Evolutionary conservation across 2,888 invertebrate species (phyloP), one percentile per base, ranked within the genome.

Genomic region (Julus scanicus): DNA sequence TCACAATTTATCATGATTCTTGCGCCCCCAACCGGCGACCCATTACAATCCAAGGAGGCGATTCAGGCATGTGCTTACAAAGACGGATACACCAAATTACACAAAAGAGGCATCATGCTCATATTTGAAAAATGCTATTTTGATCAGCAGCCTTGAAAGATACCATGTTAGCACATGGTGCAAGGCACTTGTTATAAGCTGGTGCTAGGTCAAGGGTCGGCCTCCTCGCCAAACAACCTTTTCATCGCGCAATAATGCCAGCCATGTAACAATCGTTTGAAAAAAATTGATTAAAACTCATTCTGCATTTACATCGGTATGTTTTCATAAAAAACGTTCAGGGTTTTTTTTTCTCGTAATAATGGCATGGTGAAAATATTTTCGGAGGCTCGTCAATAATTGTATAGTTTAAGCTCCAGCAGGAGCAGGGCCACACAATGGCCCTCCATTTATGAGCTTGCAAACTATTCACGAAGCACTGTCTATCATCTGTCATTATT

Each of bases 391-490:
- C 71, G 71, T 71, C 71, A 71, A 71, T 71, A 71, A 71, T 71
- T 71, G 71, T 71, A 71, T 71, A 71, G 71, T 71, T 71, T 71
- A 71, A 71, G 71, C 71, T 13, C 71, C 29, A 71, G 71, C 71
- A 71, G 71, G 71, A 71, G 71, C 71, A 71, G 71, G 71, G 71
- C 71, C 71, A 71, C 71, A 71, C 71, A 71, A 71, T 71, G 71
- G 71, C 71, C 71, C 71, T 71, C 71, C 71, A 71, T 71, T 71
- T 71, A 71, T 11, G 29, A 71, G 29, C 29, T 29, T 29, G 71
- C 71, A 71, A 71, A 71, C 71, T 71, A 71, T 71, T 71, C 71
- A 71, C 29, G 29, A 20, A 71, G 29, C 29, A 71, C 71, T 71
- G 71, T 71, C 71, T 71, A 71, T 71, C 71, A 71, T 29, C 71